Conservation (phyloP, 2,797 vertebrate genomes). For the Cichlasoma orientale region DNA sequence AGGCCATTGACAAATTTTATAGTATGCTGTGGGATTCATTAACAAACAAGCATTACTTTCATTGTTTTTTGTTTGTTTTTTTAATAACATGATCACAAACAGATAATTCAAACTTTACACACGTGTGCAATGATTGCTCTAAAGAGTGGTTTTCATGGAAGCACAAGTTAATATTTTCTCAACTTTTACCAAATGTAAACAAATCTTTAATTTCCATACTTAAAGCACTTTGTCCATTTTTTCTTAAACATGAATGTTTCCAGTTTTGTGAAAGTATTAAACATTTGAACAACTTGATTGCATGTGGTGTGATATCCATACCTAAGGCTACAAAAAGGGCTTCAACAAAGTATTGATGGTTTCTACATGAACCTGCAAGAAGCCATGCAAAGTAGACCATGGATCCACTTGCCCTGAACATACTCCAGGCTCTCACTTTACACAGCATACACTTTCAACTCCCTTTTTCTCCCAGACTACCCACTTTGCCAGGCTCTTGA, state of each 20-base stretch:
- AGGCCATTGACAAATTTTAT: neutral
- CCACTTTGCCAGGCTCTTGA: slow-evolving; percentile 79
- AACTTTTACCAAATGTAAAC: neutral
- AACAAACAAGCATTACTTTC: too few relatives aligned
- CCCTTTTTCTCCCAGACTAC: slow-evolving; percentile 49
- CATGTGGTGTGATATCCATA: neutral
- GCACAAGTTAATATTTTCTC: neutral
- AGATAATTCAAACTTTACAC: neutral
- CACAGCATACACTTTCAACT: slow-evolving; percentile 55
- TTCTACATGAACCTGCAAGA: slow-evolving; percentile 34
- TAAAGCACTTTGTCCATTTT: neutral
- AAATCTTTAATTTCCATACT: neutral
- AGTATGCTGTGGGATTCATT: too few relatives aligned
- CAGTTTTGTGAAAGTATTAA: neutral
- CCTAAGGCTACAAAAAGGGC: neutral
- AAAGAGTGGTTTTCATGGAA: neutral
- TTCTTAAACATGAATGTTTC: neutral
- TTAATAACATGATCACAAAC: too few relatives aligned
- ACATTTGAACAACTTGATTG: neutral
- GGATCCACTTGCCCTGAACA: slow-evolving; percentile 59
- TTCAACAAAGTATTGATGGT: slow-evolving; percentile 6
- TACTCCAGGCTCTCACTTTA: slow-evolving; percentile 63
- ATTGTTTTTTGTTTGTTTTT: too few relatives aligned
- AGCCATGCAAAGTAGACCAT: slow-evolving; percentile 51
- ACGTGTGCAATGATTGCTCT: neutral